Conservation (phyloP, 2,113 vertebrate genomes). For the Sylvietta virens region DNA sequence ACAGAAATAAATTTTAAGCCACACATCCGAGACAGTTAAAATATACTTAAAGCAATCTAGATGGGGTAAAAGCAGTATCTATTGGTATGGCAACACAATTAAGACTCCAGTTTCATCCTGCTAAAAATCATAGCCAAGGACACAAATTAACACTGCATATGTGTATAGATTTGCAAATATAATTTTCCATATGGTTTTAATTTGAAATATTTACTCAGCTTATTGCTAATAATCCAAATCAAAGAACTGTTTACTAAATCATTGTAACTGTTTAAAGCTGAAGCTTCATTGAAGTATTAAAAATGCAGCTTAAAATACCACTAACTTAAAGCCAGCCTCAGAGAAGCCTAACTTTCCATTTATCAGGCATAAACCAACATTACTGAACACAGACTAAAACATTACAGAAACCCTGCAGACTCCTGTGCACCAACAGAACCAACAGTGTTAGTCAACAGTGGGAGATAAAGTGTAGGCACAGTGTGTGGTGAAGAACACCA, state of each 20-base stretch:
- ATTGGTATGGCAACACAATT: neutral
- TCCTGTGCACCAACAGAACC: neutral
- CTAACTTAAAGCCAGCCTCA: neutral
- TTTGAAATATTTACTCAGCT: neutral
- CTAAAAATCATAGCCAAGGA: neutral
- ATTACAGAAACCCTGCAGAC: neutral
- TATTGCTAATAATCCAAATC: neutral
- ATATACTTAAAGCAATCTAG: neutral
- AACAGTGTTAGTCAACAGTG: neutral
- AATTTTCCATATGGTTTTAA: neutral
- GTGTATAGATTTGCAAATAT: neutral
- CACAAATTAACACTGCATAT: neutral
- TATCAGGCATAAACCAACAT: neutral
- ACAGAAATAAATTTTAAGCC: neutral
- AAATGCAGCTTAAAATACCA: neutral
- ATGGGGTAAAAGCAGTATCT: neutral
- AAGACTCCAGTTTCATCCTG: neutral
- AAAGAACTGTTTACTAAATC: neutral
- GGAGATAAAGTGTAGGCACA: neutral
- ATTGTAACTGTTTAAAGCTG: neutral
- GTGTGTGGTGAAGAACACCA: neutral
- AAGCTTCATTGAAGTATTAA: neutral
- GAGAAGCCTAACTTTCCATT: neutral
- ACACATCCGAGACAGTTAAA: neutral
- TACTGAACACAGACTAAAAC: neutral